phyloP scores from a whole-genome alignment of 2,888 invertebrate species.

The Leptothorax acervorum region DNA sequence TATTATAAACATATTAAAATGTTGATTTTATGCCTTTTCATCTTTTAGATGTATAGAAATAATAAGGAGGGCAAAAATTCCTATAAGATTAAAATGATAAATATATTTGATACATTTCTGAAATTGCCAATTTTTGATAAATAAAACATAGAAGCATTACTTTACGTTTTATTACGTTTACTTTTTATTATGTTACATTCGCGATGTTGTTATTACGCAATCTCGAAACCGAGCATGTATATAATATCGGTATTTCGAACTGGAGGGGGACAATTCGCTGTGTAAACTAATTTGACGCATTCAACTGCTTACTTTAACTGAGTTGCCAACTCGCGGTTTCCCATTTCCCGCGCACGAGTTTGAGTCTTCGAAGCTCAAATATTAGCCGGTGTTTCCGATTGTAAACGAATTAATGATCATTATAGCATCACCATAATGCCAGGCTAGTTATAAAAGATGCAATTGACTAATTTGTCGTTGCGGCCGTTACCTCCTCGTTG shows the following conservation, averaged over 20 bases:
- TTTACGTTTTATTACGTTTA: not conserved
- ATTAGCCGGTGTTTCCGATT: slow-evolving; percentile 50
- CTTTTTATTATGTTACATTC: not conserved
- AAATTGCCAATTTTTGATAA: not conserved
- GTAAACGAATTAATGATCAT: slow-evolving; percentile 55
- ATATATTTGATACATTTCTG: not conserved
- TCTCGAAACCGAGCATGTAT: not conserved
- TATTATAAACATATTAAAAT: slow-evolving; percentile 2
- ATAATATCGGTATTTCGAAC: slow-evolving; percentile 3
- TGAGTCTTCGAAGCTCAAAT: slow-evolving; percentile 31
- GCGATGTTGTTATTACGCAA: not conserved
- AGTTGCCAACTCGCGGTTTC: slow-evolving; percentile 27
- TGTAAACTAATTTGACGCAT: slow-evolving; percentile 40
- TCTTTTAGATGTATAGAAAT: not conserved
- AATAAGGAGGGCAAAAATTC: not conserved
- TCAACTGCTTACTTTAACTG: slow-evolving; percentile 31
- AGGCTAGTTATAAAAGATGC: slow-evolving; percentile 67
- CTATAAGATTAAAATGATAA: not conserved
- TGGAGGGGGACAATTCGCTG: slow-evolving; percentile 4
- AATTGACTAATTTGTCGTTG: slow-evolving; percentile 62
- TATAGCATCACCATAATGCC: slow-evolving; percentile 16
- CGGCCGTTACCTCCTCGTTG: slow-evolving; percentile 66
- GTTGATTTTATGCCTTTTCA: not conserved
- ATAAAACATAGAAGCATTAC: not conserved
- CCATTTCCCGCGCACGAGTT: slow-evolving; percentile 22